These are phyloP conservation scores for Lordiphosa clarofinis DNA, from an alignment of 1,140 invertebrate genomes.

Conservation along the genomic window DNA sequence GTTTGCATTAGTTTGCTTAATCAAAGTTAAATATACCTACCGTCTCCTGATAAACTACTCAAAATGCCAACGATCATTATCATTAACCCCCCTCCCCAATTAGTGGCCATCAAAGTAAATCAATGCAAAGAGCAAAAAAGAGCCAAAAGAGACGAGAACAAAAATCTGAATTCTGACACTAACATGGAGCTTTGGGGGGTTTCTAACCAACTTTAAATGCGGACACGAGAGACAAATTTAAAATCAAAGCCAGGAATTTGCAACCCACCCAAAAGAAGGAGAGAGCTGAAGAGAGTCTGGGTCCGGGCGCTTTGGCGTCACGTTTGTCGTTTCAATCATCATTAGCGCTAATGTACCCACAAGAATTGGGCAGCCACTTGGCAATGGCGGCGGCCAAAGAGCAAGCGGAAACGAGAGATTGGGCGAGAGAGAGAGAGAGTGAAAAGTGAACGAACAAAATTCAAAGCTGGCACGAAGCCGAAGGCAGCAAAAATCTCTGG, in stretches of 20 bases:
- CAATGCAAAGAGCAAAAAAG: constrained; percentile 39
- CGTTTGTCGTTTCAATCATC: constrained; percentile 79
- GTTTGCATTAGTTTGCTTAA: neutral
- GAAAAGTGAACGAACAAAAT: constrained; percentile 6
- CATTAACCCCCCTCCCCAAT: constrained; percentile 29
- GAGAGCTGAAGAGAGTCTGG: constrained; percentile 21
- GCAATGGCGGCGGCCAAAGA: constrained; percentile 37
- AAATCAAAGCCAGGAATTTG: constrained; percentile 64
- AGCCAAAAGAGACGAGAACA: constrained; percentile 13
- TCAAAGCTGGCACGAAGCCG: constrained; percentile 8
- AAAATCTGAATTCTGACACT: constrained; percentile 2
- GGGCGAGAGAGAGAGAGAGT: constrained; percentile 10
- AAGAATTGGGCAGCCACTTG: constrained; percentile 75
- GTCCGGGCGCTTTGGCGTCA: constrained; percentile 47
- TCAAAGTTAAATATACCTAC: constrained; percentile 12
- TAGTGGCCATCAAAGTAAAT: constrained; percentile 65
- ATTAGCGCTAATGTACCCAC: constrained; percentile 80
- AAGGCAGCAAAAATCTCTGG: constrained; percentile 6
- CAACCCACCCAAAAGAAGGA: constrained; percentile 5
- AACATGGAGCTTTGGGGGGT: constrained; percentile 10
- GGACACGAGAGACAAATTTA: constrained; percentile 50
- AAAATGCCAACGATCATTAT: constrained; percentile 67
- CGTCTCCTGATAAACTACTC: constrained; percentile 61
- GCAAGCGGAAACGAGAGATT: constrained; percentile 19
- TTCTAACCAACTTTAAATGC: constrained; percentile 7